A percentile compares a stretch with the other conserved stretches of the same genome.
Conservation (phyloP, 2,797 vertebrate genomes). For the Esox lucius region DNA sequence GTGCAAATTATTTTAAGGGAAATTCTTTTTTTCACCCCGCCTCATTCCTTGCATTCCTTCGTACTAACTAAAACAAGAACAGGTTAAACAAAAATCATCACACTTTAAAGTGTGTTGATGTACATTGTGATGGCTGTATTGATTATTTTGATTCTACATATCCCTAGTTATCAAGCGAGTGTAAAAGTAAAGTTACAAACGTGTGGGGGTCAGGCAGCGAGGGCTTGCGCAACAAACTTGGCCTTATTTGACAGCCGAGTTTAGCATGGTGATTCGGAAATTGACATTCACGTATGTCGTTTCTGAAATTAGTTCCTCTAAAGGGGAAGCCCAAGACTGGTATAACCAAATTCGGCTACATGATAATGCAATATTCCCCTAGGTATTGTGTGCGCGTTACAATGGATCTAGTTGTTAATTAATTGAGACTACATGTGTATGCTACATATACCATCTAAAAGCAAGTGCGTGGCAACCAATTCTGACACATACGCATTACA, state of each 20-base stretch:
- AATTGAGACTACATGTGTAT: too few species aligned
- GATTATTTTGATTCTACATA: background rate
- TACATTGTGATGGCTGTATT: background rate
- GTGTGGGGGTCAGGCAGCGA: slow-evolving; percentile 17
- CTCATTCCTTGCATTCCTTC: slow-evolving; percentile 52
- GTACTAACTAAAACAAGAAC: slow-evolving; percentile 8
- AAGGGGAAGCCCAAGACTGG: background rate
- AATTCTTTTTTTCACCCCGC: slow-evolving; percentile 20
- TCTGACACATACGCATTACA: too few species aligned
- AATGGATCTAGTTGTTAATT: too few species aligned
- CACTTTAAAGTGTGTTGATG: too few species aligned
- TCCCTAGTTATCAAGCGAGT: background rate
- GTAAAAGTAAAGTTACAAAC: background rate
- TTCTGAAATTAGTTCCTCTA: slow-evolving; percentile 37
- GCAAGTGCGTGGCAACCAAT: too few species aligned
- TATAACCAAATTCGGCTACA: too few species aligned
- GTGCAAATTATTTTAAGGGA: background rate
- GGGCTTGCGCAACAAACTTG: slow-evolving; percentile 34
- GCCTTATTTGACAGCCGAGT: slow-evolving; percentile 25
- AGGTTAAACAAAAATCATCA: too few species aligned
- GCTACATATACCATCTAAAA: too few species aligned
- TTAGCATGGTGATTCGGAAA: slow-evolving; percentile 33
- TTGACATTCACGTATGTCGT: slow-evolving; percentile 47
- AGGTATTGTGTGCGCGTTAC: too few species aligned
- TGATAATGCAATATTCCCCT: too few species aligned